These are phyloP conservation scores for Lamellibrachia luymesi DNA, from an alignment of 1,140 invertebrate species.

Conservation along the genomic window DNA sequence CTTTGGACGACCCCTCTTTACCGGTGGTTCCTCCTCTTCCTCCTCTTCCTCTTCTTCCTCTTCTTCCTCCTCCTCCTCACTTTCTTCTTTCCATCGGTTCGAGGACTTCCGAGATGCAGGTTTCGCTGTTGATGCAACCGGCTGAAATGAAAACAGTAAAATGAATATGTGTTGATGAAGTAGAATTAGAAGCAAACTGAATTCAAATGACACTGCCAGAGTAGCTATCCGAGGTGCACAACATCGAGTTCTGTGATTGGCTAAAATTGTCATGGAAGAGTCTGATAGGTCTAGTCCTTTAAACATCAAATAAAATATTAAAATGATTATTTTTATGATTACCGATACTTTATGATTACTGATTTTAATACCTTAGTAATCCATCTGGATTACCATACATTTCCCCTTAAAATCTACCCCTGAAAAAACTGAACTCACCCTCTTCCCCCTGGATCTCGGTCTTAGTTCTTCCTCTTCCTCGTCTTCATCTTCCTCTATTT, in stretches of 20 bases:
- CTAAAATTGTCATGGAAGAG: too few relatives aligned
- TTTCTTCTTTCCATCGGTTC: background rate
- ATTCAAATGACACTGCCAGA: too few relatives aligned
- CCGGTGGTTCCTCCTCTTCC: background rate
- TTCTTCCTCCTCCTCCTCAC: slow-evolving; percentile 19
- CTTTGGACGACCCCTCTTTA: background rate
- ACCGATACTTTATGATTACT: too few relatives aligned
- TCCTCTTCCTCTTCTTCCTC: slow-evolving; percentile 7
- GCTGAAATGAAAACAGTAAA: background rate
- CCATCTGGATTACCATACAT: too few relatives aligned
- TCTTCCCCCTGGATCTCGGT: slow-evolving; percentile 12
- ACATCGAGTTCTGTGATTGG: too few relatives aligned
- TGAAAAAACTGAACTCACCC: slow-evolving; percentile 25
- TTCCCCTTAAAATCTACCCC: too few relatives aligned
- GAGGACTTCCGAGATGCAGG: background rate
- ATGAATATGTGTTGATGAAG: background rate
- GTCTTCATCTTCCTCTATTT: slow-evolving; percentile 32
- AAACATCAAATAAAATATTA: too few relatives aligned
- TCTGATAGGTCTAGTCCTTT: too few relatives aligned
- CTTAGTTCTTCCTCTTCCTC: slow-evolving; percentile 10
- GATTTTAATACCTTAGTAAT: too few relatives aligned
- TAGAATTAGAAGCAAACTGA: too few relatives aligned
- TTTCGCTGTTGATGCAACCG: background rate
- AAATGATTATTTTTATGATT: too few relatives aligned
- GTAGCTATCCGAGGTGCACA: too few relatives aligned